Base-by-base conservation (phyloP, 1,140 invertebrate species). In the Dendrolimus punctatus region DNA sequence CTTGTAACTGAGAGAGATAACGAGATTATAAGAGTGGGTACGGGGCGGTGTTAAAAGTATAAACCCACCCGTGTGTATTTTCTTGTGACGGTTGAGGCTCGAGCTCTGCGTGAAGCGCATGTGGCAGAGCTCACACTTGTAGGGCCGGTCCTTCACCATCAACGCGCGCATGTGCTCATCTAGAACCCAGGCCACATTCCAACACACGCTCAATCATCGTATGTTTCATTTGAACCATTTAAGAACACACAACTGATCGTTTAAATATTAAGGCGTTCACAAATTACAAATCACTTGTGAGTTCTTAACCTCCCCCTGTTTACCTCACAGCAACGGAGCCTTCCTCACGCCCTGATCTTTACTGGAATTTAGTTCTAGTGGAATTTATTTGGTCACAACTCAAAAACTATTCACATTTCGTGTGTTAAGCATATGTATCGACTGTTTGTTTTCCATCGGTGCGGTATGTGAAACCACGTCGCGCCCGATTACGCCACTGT, bases 31-130 rank as follows among this genome's bases (percentile, higher is more conserved):
- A 58, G 45, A 57, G 52, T 43, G 51, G 64, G 58, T 53, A 54
- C 51, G 61, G 64, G 59, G 66, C 64, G 61, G 60, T 58, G 63
- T 57, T 62, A 60, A 60, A 71, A 59, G 57, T 50, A 49, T 58
- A 39, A 77, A 87, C 86, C 80, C 80, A 88, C 93, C 93, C 49
- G 93, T 94, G 78, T 95, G 94, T 71, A 94, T 93, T 68, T 94
- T 89, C 86, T 94, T 95, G 88, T 96, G 94, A 65, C 94, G 93
- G 88, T 95, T 92, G 63, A 93, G 85, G 79, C 92, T 93, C 72
- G 92, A 93, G 85, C 93, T 94, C 80, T 93, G 92, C 59, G 92
- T 93, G 87, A 93, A 94, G 76, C 92, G 88, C 80, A 93, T 93
- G 68, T 91, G 88, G 82, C 92, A 93, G 68, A 92, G 85, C 60